phyloP scores from a whole-genome alignment of 2,113 vertebrate species.

The Rhinoptilus africanus region DNA sequence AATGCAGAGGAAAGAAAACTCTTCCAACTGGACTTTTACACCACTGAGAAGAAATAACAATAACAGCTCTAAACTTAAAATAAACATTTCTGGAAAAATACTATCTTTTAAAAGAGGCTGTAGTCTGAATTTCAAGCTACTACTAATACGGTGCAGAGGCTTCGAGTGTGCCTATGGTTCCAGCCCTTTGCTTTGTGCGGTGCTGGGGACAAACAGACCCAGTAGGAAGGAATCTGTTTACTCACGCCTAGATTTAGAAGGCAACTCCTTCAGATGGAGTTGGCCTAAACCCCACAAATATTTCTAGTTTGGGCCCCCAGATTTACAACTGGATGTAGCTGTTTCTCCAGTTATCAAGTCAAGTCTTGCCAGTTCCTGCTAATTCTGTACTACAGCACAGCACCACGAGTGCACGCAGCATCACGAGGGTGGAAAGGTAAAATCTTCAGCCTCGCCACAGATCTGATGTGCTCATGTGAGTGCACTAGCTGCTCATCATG shows the following conservation, averaged over 20 bases:
- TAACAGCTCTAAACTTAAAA: slow-evolving; percentile 75
- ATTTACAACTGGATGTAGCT: not conserved
- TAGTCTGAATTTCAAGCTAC: slow-evolving; percentile 63
- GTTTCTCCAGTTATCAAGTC: not conserved
- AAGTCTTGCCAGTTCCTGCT: not conserved
- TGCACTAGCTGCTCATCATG: not conserved
- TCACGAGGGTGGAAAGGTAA: not conserved
- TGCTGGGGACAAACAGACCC: not conserved
- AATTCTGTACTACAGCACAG: not conserved
- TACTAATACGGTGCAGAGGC: slow-evolving; percentile 33
- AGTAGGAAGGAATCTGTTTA: not conserved
- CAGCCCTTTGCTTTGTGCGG: not conserved
- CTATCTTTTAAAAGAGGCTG: slow-evolving; percentile 63
- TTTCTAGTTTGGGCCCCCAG: not conserved
- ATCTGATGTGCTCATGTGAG: not conserved
- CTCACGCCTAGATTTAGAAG: not conserved
- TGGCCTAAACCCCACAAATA: not conserved
- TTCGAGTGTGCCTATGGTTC: slow-evolving; percentile 34
- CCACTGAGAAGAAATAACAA: slow-evolving; percentile 75
- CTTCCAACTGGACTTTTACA: slow-evolving; percentile 75
- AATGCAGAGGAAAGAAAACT: slow-evolving; percentile 67
- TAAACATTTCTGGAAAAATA: slow-evolving; percentile 78
- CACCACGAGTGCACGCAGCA: not conserved
- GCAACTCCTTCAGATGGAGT: not conserved
- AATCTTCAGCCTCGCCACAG: not conserved